Evolutionary conservation across 1,140 invertebrate genomes (phyloP).

Genomic region (Delia radicum): DNA sequence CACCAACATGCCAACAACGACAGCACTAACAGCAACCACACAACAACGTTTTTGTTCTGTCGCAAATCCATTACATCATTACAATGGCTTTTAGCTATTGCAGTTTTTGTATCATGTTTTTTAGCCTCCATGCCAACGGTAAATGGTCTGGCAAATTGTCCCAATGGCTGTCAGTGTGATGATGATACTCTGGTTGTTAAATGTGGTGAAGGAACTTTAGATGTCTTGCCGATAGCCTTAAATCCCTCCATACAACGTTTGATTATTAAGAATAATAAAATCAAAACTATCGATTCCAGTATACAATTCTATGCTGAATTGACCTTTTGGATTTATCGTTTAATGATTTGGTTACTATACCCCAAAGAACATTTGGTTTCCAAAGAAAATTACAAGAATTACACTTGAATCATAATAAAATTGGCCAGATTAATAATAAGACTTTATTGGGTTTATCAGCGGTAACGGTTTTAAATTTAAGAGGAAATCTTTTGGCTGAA

Average conservation of each 20-base stretch:
- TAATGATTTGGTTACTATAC: slow-evolving; percentile 79
- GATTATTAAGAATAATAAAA: slow-evolving; percentile 79
- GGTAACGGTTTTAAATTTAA: slow-evolving; percentile 75
- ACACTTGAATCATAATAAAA: slow-evolving; percentile 81
- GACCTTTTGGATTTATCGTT: slow-evolving; percentile 80
- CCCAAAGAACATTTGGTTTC: slow-evolving; percentile 72
- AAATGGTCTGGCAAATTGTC: slow-evolving; percentile 64
- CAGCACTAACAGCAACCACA: not conserved
- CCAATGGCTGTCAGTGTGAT: slow-evolving; percentile 79
- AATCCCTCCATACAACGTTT: slow-evolving; percentile 85
- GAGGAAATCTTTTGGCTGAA: slow-evolving; percentile 79
- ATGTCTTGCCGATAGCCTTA: slow-evolving; percentile 86
- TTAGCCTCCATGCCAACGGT: slow-evolving; percentile 26
- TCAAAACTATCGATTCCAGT: slow-evolving; percentile 81
- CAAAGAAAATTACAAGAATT: slow-evolving; percentile 80
- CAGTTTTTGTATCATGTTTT: not conserved
- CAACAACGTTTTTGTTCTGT: not conserved
- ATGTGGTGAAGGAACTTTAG: slow-evolving; percentile 80
- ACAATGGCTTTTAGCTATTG: slow-evolving; percentile 26
- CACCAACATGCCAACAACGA: slow-evolving; percentile 31
- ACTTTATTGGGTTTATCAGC: slow-evolving; percentile 78
- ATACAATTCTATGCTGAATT: slow-evolving; percentile 85
- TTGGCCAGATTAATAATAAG: slow-evolving; percentile 74
- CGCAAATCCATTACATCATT: not conserved
- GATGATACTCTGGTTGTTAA: slow-evolving; percentile 85